phyloP scores from a whole-genome alignment of 1,140 invertebrate species.

The Drosophila pallidifrons region DNA sequence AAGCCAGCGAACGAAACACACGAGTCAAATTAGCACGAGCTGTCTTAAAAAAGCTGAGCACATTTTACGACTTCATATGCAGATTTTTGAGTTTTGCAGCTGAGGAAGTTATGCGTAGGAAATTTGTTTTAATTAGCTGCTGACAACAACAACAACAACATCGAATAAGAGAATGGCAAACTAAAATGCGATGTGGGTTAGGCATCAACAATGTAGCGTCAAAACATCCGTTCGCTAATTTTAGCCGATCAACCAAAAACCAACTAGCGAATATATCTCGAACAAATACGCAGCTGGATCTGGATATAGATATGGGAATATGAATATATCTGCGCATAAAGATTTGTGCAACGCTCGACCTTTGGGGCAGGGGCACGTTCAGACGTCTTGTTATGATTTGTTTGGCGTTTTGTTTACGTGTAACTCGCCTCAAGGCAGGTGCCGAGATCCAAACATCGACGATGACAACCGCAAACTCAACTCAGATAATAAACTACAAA shows the following conservation, averaged over 20 bases:
- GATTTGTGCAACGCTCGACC: slow-evolving; percentile 19
- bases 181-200: slow-evolving; percentile 63
- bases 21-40: slow-evolving; percentile 64
- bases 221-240: slow-evolving; percentile 68
- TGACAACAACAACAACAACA: slow-evolving; percentile 63
- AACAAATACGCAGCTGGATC: slow-evolving; percentile 22
- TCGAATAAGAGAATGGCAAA: slow-evolving; percentile 6
- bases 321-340: neutral
- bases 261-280: slow-evolving; percentile 26
- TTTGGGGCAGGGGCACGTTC: slow-evolving; percentile 43
- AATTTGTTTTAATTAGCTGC: slow-evolving; percentile 80
- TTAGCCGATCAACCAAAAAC: slow-evolving; percentile 47
- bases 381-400: slow-evolving; percentile 44
- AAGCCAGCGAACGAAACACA: slow-evolving; percentile 10
- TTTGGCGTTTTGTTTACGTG: slow-evolving; percentile 45
- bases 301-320: slow-evolving; percentile 10
- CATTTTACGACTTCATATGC: slow-evolving; percentile 69
- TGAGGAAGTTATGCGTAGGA: slow-evolving; percentile 79
- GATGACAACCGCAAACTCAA: slow-evolving; percentile 1
- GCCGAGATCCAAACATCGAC: slow-evolving; percentile 19
- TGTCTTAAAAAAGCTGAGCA: slow-evolving; percentile 43
- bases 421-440: slow-evolving; percentile 27
- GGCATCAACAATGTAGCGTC: slow-evolving; percentile 65
- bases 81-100: slow-evolving; percentile 41
- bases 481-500: neutral